Conservation (phyloP, 1,140 invertebrate genomes). For the Triops cancriformis region DNA sequence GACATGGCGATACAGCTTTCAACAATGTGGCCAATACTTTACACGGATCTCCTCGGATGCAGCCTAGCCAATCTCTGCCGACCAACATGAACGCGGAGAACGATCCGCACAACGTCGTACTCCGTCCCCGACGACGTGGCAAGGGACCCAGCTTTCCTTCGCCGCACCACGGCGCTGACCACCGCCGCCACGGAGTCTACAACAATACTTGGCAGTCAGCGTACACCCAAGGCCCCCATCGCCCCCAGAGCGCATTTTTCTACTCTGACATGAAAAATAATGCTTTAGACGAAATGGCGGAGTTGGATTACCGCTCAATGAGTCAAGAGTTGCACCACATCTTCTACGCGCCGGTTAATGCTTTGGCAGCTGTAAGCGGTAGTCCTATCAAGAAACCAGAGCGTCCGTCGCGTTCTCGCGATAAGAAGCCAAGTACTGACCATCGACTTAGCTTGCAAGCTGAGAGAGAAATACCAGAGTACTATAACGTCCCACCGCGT, state of each 20-base stretch:
- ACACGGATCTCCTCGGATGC: background rate
- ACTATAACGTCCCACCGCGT: constrained; percentile 23
- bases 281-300: background rate
- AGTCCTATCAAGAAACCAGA: constrained; percentile 17
- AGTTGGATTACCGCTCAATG: constrained; percentile 3
- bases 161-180: background rate
- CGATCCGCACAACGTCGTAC: constrained; percentile 19
- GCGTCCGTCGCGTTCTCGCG: constrained; percentile 23
- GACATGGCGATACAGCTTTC: background rate
- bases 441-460: background rate
- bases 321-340: constrained; percentile 23
- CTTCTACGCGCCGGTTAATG: constrained; percentile 25
- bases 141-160: background rate
- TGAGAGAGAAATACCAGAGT: constrained; percentile 14
- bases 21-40: background rate
- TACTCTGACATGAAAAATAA: constrained; percentile 20
- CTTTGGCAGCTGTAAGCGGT: constrained; percentile 24
- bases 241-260: constrained; percentile 23
- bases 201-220: background rate
- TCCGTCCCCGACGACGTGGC: constrained; percentile 22
- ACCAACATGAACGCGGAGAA: constrained; percentile 8
- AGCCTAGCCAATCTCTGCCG: background rate
- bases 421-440: constrained; percentile 17
- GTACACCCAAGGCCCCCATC: constrained; percentile 19
- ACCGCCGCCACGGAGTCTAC: background rate